phyloP scores from a whole-genome alignment of 2,113 vertebrate species.

The Serilophus lunatus region DNA sequence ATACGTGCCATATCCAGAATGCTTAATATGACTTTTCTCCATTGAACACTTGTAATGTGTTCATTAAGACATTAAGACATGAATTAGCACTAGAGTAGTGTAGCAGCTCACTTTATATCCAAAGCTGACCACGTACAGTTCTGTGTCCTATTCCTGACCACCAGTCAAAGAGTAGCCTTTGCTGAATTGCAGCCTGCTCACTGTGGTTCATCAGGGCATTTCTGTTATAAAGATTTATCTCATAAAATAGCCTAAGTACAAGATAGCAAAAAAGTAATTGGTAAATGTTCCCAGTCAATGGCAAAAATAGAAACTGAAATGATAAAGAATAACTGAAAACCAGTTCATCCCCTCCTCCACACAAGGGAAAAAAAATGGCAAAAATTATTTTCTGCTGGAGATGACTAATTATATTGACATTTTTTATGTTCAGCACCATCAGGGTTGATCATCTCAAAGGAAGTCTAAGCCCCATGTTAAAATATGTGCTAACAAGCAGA shows the following conservation, averaged over 20 bases:
- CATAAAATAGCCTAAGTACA: neutral
- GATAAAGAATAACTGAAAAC: conserved; percentile 7
- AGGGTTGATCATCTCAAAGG: conserved; percentile 8
- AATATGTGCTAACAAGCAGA: neutral
- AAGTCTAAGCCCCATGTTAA: neutral
- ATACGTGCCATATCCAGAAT: neutral
- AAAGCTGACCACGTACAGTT: neutral
- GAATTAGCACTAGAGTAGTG: neutral
- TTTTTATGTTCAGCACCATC: conserved; percentile 9
- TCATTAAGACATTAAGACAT: neutral
- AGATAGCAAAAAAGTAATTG: neutral
- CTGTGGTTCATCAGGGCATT: neutral
- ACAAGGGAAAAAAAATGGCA: neutral
- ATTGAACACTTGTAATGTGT: neutral
- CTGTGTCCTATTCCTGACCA: neutral
- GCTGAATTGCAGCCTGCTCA: neutral
- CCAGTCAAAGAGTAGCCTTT: neutral
- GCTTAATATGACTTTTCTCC: neutral
- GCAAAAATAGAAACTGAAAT: conserved; percentile 23
- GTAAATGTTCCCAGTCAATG: neutral
- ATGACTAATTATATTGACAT: conserved; percentile 34
- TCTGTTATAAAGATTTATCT: neutral
- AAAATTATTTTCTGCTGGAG: conserved; percentile 18
- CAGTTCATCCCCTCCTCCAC: conserved; percentile 15
- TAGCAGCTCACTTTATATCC: neutral